phyloP scores from a whole-genome alignment of 2,113 vertebrate genomes.

The Epinephelus fuscoguttatus region DNA sequence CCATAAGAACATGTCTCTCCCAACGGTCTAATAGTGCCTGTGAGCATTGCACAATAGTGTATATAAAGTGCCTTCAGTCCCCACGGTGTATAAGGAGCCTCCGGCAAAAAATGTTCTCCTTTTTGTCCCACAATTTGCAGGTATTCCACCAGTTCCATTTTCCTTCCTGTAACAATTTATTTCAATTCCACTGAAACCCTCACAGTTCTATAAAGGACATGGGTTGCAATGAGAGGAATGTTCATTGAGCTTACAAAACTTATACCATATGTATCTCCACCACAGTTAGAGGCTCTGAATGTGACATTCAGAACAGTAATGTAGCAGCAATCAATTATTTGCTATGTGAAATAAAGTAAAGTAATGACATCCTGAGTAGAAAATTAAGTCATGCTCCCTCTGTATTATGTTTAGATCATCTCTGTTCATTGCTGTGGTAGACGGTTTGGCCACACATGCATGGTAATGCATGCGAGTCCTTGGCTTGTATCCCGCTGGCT shows the following conservation, averaged over 20 bases:
- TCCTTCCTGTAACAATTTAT: not conserved
- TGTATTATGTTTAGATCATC: too few species aligned
- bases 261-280: not conserved
- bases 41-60: conserved; percentile 48
- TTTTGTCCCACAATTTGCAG: conserved; percentile 20
- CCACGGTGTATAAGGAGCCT: not conserved
- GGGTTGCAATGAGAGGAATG: not conserved
- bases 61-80: conserved; percentile 32
- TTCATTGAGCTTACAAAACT: not conserved
- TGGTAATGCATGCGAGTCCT: too few species aligned
- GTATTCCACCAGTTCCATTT: conserved; percentile 11
- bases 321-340: too few species aligned
- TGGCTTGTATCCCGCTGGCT: too few species aligned
- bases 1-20: conserved; percentile 34
- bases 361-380: too few species aligned
- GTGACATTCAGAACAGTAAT: too few species aligned
- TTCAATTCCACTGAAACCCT: not conserved
- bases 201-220: not conserved
- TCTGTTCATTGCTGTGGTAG: too few species aligned
- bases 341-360: too few species aligned
- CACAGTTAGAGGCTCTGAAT: not conserved
- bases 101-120: conserved; percentile 23
- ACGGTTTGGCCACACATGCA: too few species aligned
- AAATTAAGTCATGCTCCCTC: too few species aligned
- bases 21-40: conserved; percentile 32